A percentile compares a stretch with the other conserved stretches of the same genome.
Conservation (phyloP, 1,140 invertebrate genomes). For the Ooceraea biroi region DNA sequence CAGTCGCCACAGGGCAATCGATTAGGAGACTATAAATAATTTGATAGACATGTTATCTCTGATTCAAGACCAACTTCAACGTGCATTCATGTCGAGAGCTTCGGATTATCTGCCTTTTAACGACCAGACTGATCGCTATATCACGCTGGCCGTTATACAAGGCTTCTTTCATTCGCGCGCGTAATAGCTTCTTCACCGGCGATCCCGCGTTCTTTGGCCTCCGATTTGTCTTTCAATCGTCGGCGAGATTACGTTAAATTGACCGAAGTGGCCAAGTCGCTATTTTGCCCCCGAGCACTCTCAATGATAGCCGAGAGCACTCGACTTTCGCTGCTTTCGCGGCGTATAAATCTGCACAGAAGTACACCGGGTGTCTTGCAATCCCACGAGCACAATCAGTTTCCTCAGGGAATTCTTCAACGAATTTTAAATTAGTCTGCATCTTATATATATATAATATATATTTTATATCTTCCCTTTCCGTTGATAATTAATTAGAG, state of each 20-base stretch:
- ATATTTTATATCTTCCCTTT: background rate
- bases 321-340: constrained; percentile 74
- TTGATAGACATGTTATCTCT: constrained; percentile 12
- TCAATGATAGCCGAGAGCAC: constrained; percentile 72
- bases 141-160: constrained; percentile 20
- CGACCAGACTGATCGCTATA: background rate
- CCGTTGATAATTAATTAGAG: background rate
- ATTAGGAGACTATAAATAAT: constrained; percentile 18
- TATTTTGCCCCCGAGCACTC: constrained; percentile 66
- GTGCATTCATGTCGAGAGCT: background rate
- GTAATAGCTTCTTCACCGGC: constrained; percentile 57
- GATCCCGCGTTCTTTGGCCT: constrained; percentile 65
- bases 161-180: constrained; percentile 54
- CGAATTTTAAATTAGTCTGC: background rate
- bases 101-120: constrained; percentile 11
- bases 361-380: constrained; percentile 11
- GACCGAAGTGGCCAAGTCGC: constrained; percentile 69
- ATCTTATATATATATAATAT: background rate
- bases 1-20: background rate
- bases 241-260: constrained; percentile 73
- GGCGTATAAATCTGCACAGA: constrained; percentile 27
- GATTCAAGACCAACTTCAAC: constrained; percentile 17
- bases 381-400: background rate
- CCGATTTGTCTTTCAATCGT: constrained; percentile 67
- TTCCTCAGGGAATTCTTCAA: background rate